Percentiles rank a stretch among this genome's conserved stretches.
Conservation (phyloP, 2,797 vertebrate species). For the Taeniopygia guttata region DNA sequence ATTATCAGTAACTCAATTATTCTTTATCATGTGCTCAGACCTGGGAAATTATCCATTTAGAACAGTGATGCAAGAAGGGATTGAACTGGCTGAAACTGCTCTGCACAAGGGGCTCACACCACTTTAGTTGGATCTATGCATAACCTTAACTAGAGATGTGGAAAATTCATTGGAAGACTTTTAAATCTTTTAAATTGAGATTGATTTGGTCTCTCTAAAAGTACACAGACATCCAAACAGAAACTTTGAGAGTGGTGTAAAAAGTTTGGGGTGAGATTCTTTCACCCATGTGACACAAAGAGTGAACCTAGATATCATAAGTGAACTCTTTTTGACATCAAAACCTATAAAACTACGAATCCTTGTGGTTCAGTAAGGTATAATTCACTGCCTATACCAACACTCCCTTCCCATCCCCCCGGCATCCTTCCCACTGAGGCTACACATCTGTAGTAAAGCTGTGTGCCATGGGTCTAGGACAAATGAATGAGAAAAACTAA, state of each 20-base stretch:
- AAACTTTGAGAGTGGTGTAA: neutral
- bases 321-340: neutral
- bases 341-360: neutral
- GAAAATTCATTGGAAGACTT: neutral
- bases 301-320: neutral
- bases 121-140: neutral
- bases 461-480: neutral
- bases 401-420: neutral
- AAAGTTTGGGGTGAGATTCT: neutral
- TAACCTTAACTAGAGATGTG: neutral
- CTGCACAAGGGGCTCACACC: neutral
- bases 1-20: neutral
- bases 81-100: neutral
- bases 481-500: constrained; percentile 13
- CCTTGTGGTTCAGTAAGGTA: neutral
- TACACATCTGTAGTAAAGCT: neutral
- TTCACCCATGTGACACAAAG: neutral
- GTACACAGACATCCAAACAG: neutral
- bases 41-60: neutral
- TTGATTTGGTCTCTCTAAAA: neutral
- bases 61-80: neutral
- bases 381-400: neutral
- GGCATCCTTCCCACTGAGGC: neutral
- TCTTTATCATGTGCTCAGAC: neutral
- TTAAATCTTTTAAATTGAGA: neutral